Percentiles rank a stretch among this genome's conserved stretches.
phyloP scores from a whole-genome alignment of 2,888 invertebrate species.

The Cantharis flavilabris region DNA sequence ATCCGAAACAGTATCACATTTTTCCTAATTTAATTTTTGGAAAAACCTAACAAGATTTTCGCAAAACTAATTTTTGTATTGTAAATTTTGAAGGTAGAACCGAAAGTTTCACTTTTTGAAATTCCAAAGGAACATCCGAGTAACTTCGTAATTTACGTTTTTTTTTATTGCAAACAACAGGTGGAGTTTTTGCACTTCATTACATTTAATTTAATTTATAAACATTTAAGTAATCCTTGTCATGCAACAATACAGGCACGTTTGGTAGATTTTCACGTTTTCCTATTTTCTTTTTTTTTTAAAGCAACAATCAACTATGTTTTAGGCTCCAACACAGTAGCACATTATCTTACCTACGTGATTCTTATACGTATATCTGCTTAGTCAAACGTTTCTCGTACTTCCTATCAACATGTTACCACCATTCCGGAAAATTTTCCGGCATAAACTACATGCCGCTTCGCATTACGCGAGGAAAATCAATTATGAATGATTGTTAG shows the following conservation, averaged over 20 bases:
- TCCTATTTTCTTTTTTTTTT: neutral
- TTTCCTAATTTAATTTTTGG: neutral
- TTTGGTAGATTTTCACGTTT: neutral
- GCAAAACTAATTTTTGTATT: neutral
- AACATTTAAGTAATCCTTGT: neutral
- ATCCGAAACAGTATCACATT: neutral
- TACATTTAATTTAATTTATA: neutral
- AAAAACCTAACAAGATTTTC: neutral
- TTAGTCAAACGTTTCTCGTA: slow-evolving; percentile 1
- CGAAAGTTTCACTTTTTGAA: neutral
- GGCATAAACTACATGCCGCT: neutral
- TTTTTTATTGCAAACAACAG: neutral
- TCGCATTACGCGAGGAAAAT: neutral
- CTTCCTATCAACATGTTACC: slow-evolving; percentile 1
- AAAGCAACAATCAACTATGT: neutral
- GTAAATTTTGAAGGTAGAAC: neutral
- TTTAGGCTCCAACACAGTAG: neutral
- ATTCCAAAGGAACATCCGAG: neutral
- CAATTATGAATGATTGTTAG: neutral
- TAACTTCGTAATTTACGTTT: neutral
- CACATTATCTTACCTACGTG: slow-evolving; percentile 2
- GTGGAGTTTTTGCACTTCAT: neutral
- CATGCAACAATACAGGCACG: neutral
- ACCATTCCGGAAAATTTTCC: neutral
- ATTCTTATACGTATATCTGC: neutral